Evolutionary conservation across 2,888 invertebrate species (phyloP).

Genomic region (Iphiclides podalirius): DNA sequence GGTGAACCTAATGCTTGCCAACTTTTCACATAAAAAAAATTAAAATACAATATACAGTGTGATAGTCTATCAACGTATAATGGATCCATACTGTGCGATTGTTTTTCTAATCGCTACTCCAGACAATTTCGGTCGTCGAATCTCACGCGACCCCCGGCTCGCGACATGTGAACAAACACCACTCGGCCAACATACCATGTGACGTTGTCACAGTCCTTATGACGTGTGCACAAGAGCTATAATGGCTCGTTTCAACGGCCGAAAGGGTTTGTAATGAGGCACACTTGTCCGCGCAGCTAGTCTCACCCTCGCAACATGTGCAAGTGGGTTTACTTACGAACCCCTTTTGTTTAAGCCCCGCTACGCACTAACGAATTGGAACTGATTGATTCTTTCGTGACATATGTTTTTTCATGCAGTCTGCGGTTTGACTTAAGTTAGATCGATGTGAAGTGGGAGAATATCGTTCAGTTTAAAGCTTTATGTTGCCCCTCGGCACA

Average conservation of each 20-base stretch:
- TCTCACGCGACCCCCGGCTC: slow-evolving; percentile 54
- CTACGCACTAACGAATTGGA: slow-evolving; percentile 40
- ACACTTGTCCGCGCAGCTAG: slow-evolving; percentile 64
- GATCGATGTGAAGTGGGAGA: background rate
- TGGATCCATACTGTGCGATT: slow-evolving; percentile 2
- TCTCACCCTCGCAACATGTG: slow-evolving; percentile 68
- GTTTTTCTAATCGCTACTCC: slow-evolving; percentile 38
- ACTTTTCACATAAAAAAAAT: too few relatives aligned
- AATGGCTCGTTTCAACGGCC: slow-evolving; percentile 26
- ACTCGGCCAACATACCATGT: slow-evolving; percentile 23
- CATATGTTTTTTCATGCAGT: slow-evolving; percentile 16
- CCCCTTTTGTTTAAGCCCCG: slow-evolving; percentile 53
- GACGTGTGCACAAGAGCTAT: slow-evolving; percentile 28
- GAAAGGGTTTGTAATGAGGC: slow-evolving; percentile 41
- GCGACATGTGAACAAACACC: slow-evolving; percentile 72
- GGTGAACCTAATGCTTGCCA: too few relatives aligned
- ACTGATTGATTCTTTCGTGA: slow-evolving; percentile 40
- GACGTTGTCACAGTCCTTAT: slow-evolving; percentile 26
- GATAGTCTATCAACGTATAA: too few relatives aligned
- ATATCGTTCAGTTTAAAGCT: background rate
- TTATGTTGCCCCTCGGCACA: too few relatives aligned
- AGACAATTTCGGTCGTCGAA: slow-evolving; percentile 36
- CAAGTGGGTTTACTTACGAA: slow-evolving; percentile 48
- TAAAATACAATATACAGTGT: too few relatives aligned
- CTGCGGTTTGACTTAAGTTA: background rate